Conservation (phyloP, 37 sponge, comb jelly and placozoan genomes). For the Axinella damicornis region DNA sequence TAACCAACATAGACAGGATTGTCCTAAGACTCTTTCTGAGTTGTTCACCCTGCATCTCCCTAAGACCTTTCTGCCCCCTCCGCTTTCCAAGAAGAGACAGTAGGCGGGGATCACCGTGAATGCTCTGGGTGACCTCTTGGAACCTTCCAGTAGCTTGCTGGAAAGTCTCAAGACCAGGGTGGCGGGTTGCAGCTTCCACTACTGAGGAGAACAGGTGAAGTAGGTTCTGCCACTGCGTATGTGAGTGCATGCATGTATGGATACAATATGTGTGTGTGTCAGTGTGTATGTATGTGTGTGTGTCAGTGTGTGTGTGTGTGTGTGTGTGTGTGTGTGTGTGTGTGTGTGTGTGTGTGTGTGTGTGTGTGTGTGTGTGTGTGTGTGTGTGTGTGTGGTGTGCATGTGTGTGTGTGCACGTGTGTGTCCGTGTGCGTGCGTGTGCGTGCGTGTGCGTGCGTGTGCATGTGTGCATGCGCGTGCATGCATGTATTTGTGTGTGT, state of each 20-base stretch:
- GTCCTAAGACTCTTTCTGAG: slow-evolving; percentile 48
- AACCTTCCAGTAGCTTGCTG: slow-evolving; percentile 49
- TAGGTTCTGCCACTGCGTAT: slow-evolving; percentile 61
- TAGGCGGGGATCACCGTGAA: slow-evolving; percentile 56
- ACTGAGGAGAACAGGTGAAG: slow-evolving; percentile 40
- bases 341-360: too few species aligned
- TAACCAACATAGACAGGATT: slow-evolving; percentile 27
- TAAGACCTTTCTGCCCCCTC: slow-evolving; percentile 69
- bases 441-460: too few species aligned
- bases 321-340: too few species aligned
- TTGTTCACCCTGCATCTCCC: slow-evolving; percentile 79
- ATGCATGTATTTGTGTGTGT: too few species aligned
- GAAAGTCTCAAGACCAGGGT: slow-evolving; percentile 32
- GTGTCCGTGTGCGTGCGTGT: too few species aligned
- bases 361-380: too few species aligned
- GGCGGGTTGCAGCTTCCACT: background rate
- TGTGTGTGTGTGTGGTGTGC: background rate
- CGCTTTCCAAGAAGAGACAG: slow-evolving; percentile 66
- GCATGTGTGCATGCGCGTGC: too few species aligned
- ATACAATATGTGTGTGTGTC: background rate
- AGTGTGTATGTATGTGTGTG: too few species aligned
- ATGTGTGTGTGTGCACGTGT: too few species aligned
- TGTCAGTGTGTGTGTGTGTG: too few species aligned
- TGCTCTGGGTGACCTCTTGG: slow-evolving; percentile 56
- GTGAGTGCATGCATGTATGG: background rate